Conservation (phyloP, 2,797 vertebrate species). For the Poeciliopsis infans region DNA sequence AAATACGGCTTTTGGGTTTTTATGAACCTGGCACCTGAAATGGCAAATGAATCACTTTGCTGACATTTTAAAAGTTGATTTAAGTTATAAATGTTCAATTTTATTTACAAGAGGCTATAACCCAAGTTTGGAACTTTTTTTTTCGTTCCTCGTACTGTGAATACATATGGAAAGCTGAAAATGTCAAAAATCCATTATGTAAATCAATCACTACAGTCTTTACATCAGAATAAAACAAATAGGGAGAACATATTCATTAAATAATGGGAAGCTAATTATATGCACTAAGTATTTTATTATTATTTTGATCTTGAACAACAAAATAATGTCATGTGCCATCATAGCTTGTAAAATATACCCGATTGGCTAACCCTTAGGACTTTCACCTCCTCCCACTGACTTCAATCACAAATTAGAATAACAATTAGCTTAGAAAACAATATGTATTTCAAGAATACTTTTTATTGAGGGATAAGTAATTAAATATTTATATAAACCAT, state of each 20-base stretch:
- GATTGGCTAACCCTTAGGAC: background rate
- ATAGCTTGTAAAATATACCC: background rate
- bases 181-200: background rate
- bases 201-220: background rate
- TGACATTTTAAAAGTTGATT: background rate
- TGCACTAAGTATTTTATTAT: too few species aligned
- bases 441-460: background rate
- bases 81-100: background rate
- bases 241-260: too few species aligned
- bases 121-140: background rate
- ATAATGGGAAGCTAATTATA: too few species aligned
- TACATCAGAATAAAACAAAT: background rate
- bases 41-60: background rate
- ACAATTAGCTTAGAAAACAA: too few species aligned
- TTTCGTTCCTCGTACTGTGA: background rate
- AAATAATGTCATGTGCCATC: background rate
- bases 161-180: background rate
- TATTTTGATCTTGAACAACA: background rate
- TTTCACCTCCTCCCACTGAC: background rate
- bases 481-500: background rate
- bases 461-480: background rate
- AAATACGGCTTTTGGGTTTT: background rate
- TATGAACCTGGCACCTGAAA: background rate
- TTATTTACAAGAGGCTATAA: background rate
- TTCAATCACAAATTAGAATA: too few species aligned